Evolutionary conservation across 2,888 invertebrate species (phyloP).

Genomic region (Auanema freiburgensis): DNA sequence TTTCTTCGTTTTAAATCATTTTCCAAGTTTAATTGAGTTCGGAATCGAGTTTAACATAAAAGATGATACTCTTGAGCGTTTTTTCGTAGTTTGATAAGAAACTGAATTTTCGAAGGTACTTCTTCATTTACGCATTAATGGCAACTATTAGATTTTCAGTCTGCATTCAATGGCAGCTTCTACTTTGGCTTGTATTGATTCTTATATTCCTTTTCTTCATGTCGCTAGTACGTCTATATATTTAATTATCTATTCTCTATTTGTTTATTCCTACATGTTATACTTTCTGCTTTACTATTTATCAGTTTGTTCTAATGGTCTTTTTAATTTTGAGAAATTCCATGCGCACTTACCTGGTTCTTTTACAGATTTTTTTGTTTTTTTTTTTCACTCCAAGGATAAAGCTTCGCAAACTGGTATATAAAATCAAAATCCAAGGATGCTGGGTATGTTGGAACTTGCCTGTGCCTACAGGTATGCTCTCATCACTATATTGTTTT

Average conservation of each 20-base stretch:
- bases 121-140: neutral
- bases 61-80: too few species aligned
- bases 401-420: conserved; percentile 1
- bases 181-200: neutral
- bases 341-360: neutral
- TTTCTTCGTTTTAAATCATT: too few species aligned
- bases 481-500: neutral
- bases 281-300: too few species aligned
- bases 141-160: neutral
- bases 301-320: too few species aligned
- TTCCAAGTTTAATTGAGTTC: too few species aligned
- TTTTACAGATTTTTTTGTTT: conserved; percentile 3
- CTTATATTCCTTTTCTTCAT: neutral
- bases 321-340: too few species aligned
- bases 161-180: neutral
- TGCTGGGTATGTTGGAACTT: conserved; percentile 25
- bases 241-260: too few species aligned
- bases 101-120: neutral
- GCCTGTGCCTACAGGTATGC: conserved; percentile 24
- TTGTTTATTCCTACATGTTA: too few species aligned
- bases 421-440: conserved; percentile 7
- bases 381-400: neutral
- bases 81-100: too few species aligned
- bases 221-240: too few species aligned
- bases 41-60: too few species aligned